A percentile compares a stretch with the other conserved stretches of the same genome.
Conservation (phyloP, 2,797 vertebrate species). For the Brachyalestes nurse region DNA sequence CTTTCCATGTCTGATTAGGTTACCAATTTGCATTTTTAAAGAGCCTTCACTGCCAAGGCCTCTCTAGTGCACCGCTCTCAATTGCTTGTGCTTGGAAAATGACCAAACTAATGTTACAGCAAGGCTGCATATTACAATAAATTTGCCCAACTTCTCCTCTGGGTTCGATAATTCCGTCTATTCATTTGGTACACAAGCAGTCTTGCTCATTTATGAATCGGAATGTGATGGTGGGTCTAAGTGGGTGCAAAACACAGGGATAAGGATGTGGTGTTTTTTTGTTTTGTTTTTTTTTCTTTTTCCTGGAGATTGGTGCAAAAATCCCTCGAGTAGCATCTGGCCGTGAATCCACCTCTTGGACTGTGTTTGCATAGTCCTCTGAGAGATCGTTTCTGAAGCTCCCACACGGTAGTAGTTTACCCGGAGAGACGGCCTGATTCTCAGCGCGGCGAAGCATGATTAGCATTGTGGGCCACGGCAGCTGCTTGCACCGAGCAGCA, state of each 20-base stretch:
- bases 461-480: constrained; percentile 64
- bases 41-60: constrained; percentile 73
- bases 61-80: constrained; percentile 72
- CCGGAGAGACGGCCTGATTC: constrained; percentile 67
- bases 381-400: constrained; percentile 74
- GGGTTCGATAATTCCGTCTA: constrained; percentile 35
- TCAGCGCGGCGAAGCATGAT: constrained; percentile 63
- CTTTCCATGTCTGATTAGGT: constrained; percentile 76
- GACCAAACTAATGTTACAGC: constrained; percentile 75
- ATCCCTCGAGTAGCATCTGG: constrained; percentile 78
- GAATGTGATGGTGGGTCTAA: constrained; percentile 40
- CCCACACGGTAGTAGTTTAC: constrained; percentile 72
- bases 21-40: constrained; percentile 83
- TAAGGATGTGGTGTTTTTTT: constrained; percentile 34
- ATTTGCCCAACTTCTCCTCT: constrained; percentile 67
- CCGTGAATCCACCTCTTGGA: constrained; percentile 76
- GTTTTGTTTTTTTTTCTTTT: constrained; percentile 71
- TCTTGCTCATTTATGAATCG: constrained; percentile 42
- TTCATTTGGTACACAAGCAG: constrained; percentile 17
- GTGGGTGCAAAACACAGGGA: constrained; percentile 31
- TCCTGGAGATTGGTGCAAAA: constrained; percentile 69
- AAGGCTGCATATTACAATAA: constrained; percentile 74
- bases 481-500: constrained; percentile 44
- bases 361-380: constrained; percentile 74
- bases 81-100: constrained; percentile 80